A percentile compares a stretch with the other conserved stretches of the same genome.
phyloP scores from a whole-genome alignment of 2,113 vertebrate species.

The Grus americana region DNA sequence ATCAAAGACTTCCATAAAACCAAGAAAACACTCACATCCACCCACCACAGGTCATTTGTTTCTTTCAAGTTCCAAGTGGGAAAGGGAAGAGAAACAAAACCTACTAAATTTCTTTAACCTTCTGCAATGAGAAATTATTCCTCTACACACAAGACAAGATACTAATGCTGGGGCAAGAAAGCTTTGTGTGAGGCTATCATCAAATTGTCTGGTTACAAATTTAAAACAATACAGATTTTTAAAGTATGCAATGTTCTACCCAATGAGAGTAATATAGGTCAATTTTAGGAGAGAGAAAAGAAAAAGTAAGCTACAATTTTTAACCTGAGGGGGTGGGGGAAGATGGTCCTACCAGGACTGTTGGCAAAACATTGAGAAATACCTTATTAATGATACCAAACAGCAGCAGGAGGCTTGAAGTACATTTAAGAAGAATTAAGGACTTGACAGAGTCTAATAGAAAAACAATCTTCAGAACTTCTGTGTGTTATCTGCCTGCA shows the following conservation, averaged over 20 bases:
- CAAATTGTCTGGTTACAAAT: not conserved
- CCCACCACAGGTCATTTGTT: not conserved
- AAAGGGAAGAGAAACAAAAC: not conserved
- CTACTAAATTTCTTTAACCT: not conserved
- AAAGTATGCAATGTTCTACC: not conserved
- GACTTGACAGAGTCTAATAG: not conserved
- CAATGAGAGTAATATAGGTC: not conserved
- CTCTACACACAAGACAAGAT: not conserved
- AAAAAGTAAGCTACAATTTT: not conserved
- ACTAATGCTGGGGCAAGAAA: not conserved
- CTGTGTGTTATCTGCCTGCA: not conserved
- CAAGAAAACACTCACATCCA: not conserved
- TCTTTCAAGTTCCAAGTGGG: not conserved
- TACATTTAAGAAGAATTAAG: not conserved
- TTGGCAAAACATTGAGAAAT: not conserved
- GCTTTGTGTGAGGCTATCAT: not conserved
- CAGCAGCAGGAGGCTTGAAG: not conserved
- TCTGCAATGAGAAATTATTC: not conserved
- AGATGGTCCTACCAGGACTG: not conserved
- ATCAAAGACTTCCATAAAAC: slow-evolving; percentile 21
- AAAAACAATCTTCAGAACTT: not conserved
- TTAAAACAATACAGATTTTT: not conserved
- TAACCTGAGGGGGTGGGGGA: not conserved
- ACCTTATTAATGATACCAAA: not conserved
- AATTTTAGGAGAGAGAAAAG: not conserved